A percentile compares a stretch with the other conserved stretches of the same genome.
These are phyloP conservation scores for Micrastur ruficollis DNA, from an alignment of 2,797 vertebrate species.

Conservation along the genomic window DNA sequence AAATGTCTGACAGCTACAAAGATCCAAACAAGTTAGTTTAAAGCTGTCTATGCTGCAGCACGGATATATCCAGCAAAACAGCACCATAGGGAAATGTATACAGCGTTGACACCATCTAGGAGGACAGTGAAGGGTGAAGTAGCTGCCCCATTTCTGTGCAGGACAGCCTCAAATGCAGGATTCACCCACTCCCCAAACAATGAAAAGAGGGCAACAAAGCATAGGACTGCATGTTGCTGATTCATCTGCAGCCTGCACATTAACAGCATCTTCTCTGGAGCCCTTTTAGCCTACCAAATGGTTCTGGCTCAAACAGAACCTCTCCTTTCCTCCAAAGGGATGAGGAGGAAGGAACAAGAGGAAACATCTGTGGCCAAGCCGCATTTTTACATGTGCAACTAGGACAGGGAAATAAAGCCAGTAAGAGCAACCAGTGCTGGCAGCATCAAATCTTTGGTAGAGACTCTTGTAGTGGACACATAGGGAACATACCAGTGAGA, in stretches of 20 bases:
- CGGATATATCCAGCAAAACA: fast-evolving
- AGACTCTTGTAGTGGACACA: background rate
- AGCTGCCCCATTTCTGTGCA: background rate
- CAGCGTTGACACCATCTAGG: background rate
- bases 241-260: background rate
- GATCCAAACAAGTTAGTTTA: background rate
- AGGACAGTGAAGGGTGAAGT: background rate
- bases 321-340: background rate
- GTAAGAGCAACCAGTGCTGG: background rate
- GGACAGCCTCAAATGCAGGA: background rate
- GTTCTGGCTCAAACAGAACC: background rate
- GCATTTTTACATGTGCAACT: background rate
- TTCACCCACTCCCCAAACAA: background rate
- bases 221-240: background rate
- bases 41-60: background rate
- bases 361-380: background rate
- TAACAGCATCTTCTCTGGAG: background rate
- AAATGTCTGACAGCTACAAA: background rate
- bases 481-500: background rate
- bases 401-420: background rate
- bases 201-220: background rate
- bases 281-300: background rate
- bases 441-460: background rate
- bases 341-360: background rate
- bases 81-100: fast-evolving